Evolutionary conservation across 2,888 invertebrate genomes (phyloP).

Genomic region (Seira musarum): DNA sequence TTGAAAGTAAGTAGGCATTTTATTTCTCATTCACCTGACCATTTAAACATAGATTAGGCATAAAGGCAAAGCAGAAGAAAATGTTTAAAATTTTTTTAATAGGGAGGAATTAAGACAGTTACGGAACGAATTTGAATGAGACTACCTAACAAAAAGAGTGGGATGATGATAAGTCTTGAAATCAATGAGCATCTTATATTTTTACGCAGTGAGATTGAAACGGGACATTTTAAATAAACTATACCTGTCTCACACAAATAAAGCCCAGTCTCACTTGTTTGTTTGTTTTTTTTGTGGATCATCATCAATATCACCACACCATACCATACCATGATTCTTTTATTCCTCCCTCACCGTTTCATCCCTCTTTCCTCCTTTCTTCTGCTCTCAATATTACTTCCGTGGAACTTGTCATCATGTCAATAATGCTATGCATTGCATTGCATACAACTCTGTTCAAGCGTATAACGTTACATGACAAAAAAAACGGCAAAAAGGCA

Average conservation of each 20-base stretch:
- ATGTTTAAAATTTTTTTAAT: conserved; percentile 14
- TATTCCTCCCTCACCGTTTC: conserved; percentile 5
- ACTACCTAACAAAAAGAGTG: background rate
- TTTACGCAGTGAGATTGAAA: background rate
- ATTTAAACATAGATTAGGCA: conserved; percentile 7
- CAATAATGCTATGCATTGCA: conserved; percentile 15
- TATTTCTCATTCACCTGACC: conserved; percentile 10
- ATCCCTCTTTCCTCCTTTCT: conserved; percentile 25
- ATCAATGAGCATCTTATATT: conserved; percentile 4
- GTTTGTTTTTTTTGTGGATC: conserved; percentile 34
- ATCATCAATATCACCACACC: conserved; percentile 23
- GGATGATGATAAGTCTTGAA: conserved; percentile 11
- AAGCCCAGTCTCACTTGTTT: conserved; percentile 16
- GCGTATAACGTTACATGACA: conserved; percentile 19
- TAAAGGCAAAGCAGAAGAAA: background rate
- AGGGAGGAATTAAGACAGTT: conserved; percentile 55
- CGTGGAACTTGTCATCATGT: conserved; percentile 46
- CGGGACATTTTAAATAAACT: conserved; percentile 13
- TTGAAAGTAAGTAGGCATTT: background rate
- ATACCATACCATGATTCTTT: background rate
- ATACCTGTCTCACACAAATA: no score
- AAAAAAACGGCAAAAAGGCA: conserved; percentile 1
- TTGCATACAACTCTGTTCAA: conserved; percentile 6
- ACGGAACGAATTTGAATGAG: conserved; percentile 49
- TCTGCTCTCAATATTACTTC: conserved; percentile 40